Evolutionary conservation across 2,888 invertebrate genomes (phyloP).

Genomic region (Heteromyza rotundicornis): DNA sequence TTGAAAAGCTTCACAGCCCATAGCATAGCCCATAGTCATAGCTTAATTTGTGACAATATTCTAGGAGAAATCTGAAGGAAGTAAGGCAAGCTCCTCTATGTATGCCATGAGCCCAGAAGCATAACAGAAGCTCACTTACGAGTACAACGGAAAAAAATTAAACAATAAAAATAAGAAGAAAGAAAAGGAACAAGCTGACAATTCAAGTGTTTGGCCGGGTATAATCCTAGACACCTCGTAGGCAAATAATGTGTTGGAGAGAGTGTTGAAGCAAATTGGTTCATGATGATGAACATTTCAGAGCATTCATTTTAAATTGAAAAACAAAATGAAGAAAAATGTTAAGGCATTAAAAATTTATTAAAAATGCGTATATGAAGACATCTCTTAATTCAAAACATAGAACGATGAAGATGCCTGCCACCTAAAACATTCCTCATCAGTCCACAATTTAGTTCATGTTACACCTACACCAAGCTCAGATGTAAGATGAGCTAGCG

Average conservation of each 20-base stretch:
- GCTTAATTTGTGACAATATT: not conserved
- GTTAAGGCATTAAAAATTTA: no score
- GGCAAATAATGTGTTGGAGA: not conserved
- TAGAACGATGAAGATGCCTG: no score
- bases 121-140: not conserved
- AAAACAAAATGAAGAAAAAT: not conserved
- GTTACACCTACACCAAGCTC: no score
- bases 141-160: not conserved
- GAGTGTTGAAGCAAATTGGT: slow-evolving; percentile 52
- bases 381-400: no score
- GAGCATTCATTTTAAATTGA: no score
- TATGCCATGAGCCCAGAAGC: not conserved
- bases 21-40: not conserved
- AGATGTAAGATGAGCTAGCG: no score
- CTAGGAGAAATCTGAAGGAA: not conserved
- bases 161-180: not conserved
- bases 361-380: no score
- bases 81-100: not conserved
- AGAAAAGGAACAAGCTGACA: not conserved
- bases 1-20: no score
- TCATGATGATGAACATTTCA: slow-evolving; percentile 33
- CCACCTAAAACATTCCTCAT: no score
- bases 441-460: no score
- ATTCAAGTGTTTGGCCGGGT: not conserved
- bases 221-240: not conserved